These are phyloP conservation scores for Anastrepha obliqua DNA, from an alignment of 1,140 invertebrate species.

Conservation along the genomic window DNA sequence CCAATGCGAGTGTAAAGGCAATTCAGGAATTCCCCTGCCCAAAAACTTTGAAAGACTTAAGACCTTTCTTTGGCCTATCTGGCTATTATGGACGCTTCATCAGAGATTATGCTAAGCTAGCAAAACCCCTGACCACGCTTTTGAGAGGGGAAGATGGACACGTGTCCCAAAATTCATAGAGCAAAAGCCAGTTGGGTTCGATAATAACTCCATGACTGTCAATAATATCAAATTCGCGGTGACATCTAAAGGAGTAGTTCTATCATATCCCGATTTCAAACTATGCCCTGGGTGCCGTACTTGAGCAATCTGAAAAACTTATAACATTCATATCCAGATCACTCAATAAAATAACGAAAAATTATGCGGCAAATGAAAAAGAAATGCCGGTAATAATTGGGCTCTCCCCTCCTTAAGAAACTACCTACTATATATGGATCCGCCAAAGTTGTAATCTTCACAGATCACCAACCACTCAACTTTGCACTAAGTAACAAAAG, in stretches of 20 bases:
- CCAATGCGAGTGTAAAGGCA: not conserved
- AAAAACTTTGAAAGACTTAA: constrained; percentile 7
- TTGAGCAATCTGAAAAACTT: too few relatives aligned
- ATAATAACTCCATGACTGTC: constrained; percentile 60
- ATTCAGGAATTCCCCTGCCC: not conserved
- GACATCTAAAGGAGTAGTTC: constrained; percentile 62
- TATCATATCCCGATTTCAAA: constrained; percentile 57
- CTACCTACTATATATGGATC: constrained; percentile 71
- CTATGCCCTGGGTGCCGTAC: not conserved
- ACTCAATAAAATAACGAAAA: constrained; percentile 53
- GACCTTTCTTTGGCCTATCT: not conserved
- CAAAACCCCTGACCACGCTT: too few relatives aligned
- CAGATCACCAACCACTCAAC: too few relatives aligned
- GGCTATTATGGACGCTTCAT: not conserved
- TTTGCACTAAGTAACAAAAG: constrained; percentile 58
- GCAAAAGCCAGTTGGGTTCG: not conserved
- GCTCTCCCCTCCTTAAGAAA: constrained; percentile 73
- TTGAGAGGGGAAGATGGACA: not conserved
- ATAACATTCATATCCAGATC: not conserved
- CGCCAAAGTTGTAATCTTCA: constrained; percentile 66
- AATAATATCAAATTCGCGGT: constrained; percentile 61
- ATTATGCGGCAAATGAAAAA: constrained; percentile 59
- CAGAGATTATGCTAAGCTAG: too few relatives aligned
- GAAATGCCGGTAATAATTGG: constrained; percentile 76
- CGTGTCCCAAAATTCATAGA: not conserved